These are phyloP conservation scores for Chrysolina americana DNA, from an alignment of 2,888 invertebrate genomes.

Conservation along the genomic window DNA sequence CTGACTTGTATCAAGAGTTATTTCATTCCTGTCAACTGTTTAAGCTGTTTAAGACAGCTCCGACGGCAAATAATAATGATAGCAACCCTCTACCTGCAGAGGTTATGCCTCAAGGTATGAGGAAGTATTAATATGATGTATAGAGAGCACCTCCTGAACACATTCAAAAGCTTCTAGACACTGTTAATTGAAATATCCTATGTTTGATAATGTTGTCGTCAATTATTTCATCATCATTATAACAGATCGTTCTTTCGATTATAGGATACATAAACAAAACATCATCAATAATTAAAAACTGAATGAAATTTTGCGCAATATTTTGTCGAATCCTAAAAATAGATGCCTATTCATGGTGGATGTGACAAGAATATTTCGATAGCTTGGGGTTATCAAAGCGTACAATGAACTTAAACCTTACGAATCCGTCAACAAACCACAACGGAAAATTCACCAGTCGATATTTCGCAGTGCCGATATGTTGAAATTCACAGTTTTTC, in stretches of 20 bases:
- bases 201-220: background rate
- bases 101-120: too few species aligned
- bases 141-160: too few species aligned
- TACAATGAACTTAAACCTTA: constrained; percentile 11
- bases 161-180: too few species aligned
- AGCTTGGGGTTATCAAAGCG: constrained; percentile 20
- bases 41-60: too few species aligned
- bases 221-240: background rate
- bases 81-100: too few species aligned
- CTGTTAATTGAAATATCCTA: too few species aligned
- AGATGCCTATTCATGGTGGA: constrained; percentile 5
- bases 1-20: too few species aligned
- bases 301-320: constrained; percentile 1
- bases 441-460: constrained; percentile 30
- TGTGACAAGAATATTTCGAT: constrained; percentile 19
- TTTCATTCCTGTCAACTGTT: too few species aligned
- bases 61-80: too few species aligned
- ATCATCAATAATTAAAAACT: background rate
- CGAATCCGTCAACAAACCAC: constrained; percentile 22
- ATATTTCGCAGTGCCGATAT: constrained; percentile 30
- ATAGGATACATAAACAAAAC: background rate
- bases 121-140: too few species aligned
- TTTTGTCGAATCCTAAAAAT: constrained; percentile 14
- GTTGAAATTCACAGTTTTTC: constrained; percentile 32
- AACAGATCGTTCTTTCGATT: background rate